These are phyloP conservation scores for Nemopilema nomurai DNA, from an alignment of 30 jellyfish, hydroid and myxozoan species.

Conservation along the genomic window DNA sequence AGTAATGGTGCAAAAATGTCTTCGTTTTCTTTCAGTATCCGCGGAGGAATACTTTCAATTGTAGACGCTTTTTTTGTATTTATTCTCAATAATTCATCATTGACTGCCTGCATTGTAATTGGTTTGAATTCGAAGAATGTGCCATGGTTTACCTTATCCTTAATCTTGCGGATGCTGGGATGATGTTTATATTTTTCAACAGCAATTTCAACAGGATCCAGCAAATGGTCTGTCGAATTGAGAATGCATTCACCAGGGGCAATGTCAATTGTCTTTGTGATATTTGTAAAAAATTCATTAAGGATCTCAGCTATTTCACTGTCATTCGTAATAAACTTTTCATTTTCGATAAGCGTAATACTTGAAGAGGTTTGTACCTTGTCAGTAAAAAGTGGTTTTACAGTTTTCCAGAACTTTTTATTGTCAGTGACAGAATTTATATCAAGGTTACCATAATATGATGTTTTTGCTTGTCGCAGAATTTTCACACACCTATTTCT, in stretches of 20 bases:
- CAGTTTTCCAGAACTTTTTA: constrained; percentile 38
- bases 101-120: neutral
- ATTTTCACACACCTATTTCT: constrained; percentile 10
- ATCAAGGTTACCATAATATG: constrained; percentile 15
- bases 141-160: neutral
- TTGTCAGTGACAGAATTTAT: constrained; percentile 18
- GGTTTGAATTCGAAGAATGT: neutral
- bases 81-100: neutral
- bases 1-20: no score
- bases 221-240: constrained; percentile 5
- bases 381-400: constrained; percentile 11
- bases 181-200: neutral
- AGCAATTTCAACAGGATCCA: constrained; percentile 21
- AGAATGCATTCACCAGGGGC: no score
- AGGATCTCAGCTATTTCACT: constrained; percentile 34
- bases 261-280: no score
- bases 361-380: constrained; percentile 14
- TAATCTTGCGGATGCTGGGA: neutral
- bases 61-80: neutral
- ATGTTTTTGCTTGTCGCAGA: neutral
- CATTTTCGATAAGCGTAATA: constrained; percentile 24
- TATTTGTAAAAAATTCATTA: constrained; percentile 3
- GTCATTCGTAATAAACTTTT: constrained; percentile 26
- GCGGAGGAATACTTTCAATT: no score
- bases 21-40: no score